phyloP scores from a whole-genome alignment of 2,797 vertebrate genomes.

The Xiphophorus birchmanni region DNA sequence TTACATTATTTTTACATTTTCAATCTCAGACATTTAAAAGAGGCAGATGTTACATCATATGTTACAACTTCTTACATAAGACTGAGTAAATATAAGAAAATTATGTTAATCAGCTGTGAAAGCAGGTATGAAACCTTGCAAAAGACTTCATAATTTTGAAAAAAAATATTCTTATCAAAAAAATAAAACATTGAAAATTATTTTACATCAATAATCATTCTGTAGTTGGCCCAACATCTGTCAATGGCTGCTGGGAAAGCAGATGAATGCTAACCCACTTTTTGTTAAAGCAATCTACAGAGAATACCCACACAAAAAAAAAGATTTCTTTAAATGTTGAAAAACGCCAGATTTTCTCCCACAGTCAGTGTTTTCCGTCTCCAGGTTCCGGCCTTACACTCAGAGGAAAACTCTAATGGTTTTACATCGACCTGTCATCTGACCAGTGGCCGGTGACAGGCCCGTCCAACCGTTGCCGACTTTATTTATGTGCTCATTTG shows the following conservation, averaged over 20 bases:
- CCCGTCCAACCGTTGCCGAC: constrained; percentile 10
- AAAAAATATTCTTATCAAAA: no score
- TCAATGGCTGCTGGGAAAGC: neutral
- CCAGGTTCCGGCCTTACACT: neutral
- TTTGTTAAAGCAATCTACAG: neutral
- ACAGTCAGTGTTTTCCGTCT: neutral
- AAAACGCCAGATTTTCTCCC: constrained; percentile 10
- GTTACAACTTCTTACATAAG: neutral
- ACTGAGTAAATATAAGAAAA: neutral
- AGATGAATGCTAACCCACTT: constrained; percentile 48
- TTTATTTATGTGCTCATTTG: constrained; percentile 41
- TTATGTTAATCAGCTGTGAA: neutral
- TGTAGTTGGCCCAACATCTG: neutral
- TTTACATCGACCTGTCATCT: constrained; percentile 38
- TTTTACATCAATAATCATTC: neutral
- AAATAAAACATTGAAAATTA: neutral
- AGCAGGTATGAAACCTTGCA: neutral
- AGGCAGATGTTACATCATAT: neutral
- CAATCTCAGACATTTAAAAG: neutral
- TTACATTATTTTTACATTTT: neutral
- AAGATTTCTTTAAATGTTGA: constrained; percentile 11
- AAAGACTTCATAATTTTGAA: neutral
- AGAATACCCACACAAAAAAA: constrained; percentile 7
- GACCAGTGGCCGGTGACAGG: constrained; percentile 34
- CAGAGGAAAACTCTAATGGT: constrained; percentile 26